Conservation (phyloP, 2,113 vertebrate species). For the Mormoops blainvillei region DNA sequence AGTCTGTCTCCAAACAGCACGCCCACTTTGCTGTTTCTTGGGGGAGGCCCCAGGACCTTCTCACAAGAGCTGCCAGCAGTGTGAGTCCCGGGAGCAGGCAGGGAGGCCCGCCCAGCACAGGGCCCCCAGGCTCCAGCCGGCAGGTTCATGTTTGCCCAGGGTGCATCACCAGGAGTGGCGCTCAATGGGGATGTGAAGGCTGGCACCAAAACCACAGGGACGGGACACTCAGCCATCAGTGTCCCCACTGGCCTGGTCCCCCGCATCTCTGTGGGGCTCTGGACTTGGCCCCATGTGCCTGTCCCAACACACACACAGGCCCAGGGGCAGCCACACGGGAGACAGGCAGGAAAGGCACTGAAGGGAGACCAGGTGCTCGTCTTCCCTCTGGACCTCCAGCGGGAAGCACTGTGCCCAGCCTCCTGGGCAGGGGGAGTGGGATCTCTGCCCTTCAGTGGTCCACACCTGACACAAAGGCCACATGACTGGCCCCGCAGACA, state of each 20-base stretch:
- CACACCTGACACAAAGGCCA: background rate
- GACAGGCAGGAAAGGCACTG: too few species aligned
- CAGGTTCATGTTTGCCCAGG: too few species aligned
- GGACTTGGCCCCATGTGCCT: too few species aligned
- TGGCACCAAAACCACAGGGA: background rate
- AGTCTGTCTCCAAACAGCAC: background rate
- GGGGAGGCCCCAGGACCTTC: background rate
- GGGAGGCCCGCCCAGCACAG: too few species aligned
- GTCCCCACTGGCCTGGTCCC: too few species aligned
- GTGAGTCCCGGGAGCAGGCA: too few species aligned
- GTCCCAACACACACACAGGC: background rate
- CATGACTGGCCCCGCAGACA: background rate
- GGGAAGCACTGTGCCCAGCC: background rate
- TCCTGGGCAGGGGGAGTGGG: background rate
- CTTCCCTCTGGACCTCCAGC: rapidly evolving
- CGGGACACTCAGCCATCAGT: background rate
- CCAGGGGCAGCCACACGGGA: background rate
- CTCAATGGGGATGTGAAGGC: rapidly evolving
- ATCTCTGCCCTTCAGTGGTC: background rate
- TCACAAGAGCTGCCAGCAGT: too few species aligned
- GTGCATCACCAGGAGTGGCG: too few species aligned
- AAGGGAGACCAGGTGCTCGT: background rate
- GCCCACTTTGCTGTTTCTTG: background rate
- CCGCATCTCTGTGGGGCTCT: background rate
- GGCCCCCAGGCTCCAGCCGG: background rate